Evolutionary conservation across 1,140 invertebrate genomes (phyloP).

Genomic region (Drosophila tristis): DNA sequence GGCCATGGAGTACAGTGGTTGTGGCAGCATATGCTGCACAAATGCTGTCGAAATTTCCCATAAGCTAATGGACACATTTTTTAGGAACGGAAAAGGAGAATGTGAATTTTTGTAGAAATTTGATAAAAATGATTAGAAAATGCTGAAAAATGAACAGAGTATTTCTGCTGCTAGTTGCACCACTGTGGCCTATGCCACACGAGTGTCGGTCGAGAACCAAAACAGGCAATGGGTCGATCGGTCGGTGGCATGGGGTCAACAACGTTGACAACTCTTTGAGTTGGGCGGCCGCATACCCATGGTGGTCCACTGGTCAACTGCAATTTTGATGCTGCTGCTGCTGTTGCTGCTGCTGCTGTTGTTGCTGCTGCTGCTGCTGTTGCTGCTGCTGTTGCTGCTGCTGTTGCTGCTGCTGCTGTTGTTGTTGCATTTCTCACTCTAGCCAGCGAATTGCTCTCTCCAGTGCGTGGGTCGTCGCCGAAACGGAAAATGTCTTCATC

Average conservation of each 20-base stretch:
- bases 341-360: conserved; percentile 1
- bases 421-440: conserved; percentile 18
- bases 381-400: too few relatives aligned
- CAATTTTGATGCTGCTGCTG: conserved; percentile 26
- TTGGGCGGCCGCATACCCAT: conserved; percentile 22
- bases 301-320: conserved; percentile 54
- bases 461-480: conserved; percentile 41
- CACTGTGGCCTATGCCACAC: conserved; percentile 20
- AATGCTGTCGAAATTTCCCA: too few relatives aligned
- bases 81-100: too few relatives aligned
- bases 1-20: conserved; percentile 14
- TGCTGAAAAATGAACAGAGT: too few relatives aligned
- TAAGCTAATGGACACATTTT: too few relatives aligned
- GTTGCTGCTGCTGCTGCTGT: conserved; percentile 5
- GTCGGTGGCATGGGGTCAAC: conserved; percentile 11
- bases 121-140: not conserved
- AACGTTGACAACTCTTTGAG: conserved; percentile 33
- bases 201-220: conserved; percentile 11
- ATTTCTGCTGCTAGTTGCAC: not conserved
- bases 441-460: conserved; percentile 17
- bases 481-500: conserved; percentile 81
- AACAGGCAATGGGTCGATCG: not conserved
- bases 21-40: too few relatives aligned
- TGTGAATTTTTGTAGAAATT: too few relatives aligned
- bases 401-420: too few relatives aligned